Percentiles rank a stretch among this genome's conserved stretches.
These are phyloP conservation scores for Ptiloglossa arizonensis DNA, from an alignment of 1,140 invertebrate genomes.

Conservation along the genomic window DNA sequence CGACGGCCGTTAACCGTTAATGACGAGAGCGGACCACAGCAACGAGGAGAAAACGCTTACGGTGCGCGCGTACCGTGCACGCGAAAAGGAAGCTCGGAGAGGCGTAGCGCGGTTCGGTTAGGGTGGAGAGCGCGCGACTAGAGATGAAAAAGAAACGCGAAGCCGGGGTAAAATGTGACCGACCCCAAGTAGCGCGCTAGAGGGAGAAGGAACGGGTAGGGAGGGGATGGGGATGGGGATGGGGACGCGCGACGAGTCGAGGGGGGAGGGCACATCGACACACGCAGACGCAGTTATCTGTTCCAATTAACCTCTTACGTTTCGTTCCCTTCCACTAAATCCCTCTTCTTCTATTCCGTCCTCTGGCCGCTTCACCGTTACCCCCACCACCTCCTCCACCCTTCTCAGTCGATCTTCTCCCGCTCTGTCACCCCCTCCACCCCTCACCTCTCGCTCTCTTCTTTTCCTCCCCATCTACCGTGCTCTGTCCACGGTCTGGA, in stretches of 20 bases:
- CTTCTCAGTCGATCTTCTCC: neutral
- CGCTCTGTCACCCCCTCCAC: slow-evolving; percentile 23
- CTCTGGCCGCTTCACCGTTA: neutral
- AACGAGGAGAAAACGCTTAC: slow-evolving; percentile 48
- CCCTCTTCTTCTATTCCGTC: slow-evolving; percentile 29
- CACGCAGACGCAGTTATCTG: slow-evolving; percentile 70
- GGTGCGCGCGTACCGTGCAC: neutral
- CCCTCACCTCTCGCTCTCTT: no score
- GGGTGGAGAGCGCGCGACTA: slow-evolving; percentile 27
- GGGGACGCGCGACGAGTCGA: neutral
- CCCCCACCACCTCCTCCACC: neutral
- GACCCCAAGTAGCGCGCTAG: neutral
- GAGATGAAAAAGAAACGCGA: slow-evolving; percentile 59
- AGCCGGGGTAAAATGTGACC: slow-evolving; percentile 52
- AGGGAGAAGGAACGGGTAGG: slow-evolving; percentile 5
- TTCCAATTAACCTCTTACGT: slow-evolving; percentile 73
- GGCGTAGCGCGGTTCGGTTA: slow-evolving; percentile 32
- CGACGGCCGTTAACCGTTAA: slow-evolving; percentile 63
- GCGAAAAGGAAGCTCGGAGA: slow-evolving; percentile 40
- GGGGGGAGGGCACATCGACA: slow-evolving; percentile 59
- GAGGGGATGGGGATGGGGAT: neutral
- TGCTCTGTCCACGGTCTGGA: slow-evolving; percentile 50
- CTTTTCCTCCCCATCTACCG: no score
- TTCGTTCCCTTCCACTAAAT: slow-evolving; percentile 61
- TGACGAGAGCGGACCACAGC: slow-evolving; percentile 45